Conservation (phyloP, 2,888 invertebrate species). For the Physocephala rufipes region DNA sequence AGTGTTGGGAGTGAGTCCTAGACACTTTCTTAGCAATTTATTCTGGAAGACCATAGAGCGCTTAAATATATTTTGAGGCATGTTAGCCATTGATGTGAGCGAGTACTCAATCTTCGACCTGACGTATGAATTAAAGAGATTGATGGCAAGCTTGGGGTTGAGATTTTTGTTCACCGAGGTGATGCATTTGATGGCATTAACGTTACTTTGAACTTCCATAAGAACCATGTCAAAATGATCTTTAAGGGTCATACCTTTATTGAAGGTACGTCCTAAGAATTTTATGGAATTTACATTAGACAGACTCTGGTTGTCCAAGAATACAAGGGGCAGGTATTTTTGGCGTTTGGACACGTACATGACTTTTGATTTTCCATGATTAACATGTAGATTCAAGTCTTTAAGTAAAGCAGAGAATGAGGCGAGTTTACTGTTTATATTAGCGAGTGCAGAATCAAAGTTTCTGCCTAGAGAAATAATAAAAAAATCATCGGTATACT, state of each 20-base stretch:
- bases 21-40: too few relatives aligned
- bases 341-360: conserved; percentile 9
- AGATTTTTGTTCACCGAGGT: too few relatives aligned
- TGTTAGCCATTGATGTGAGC: too few relatives aligned
- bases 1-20: conserved; percentile 6
- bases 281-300: neutral
- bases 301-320: neutral
- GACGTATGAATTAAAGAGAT: too few relatives aligned
- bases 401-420: neutral
- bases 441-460: conserved; percentile 7
- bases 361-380: too few relatives aligned
- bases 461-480: neutral
- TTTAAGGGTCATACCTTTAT: neutral
- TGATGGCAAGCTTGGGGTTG: too few relatives aligned
- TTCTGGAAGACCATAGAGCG: too few relatives aligned
- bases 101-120: too few relatives aligned
- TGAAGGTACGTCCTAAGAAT: neutral
- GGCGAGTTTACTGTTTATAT: conserved; percentile 6
- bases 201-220: too few relatives aligned
- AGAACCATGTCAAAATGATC: conserved; percentile 6
- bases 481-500: conserved; percentile 37
- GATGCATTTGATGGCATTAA: conserved; percentile 1
- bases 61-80: too few relatives aligned
- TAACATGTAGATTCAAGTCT: too few relatives aligned
- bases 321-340: neutral